Conservation (phyloP, 2,797 vertebrate species). For the Aldrovandia affinis region DNA sequence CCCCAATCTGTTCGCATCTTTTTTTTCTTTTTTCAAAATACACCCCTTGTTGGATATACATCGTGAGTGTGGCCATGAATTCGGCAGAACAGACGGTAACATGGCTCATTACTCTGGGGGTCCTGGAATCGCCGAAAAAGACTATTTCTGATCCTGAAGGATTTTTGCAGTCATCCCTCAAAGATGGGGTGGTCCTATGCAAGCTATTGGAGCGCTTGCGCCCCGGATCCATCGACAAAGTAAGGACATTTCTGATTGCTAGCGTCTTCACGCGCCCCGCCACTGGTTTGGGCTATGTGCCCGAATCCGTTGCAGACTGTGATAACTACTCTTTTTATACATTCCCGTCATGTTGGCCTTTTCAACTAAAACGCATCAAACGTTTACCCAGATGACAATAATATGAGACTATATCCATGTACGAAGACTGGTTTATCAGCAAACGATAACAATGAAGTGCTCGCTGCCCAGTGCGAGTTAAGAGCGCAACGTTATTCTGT, state of each 20-base stretch:
- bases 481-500: too few species aligned
- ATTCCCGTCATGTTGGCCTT: slow-evolving; percentile 3
- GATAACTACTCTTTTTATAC: neutral
- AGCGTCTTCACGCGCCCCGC: slow-evolving; percentile 31
- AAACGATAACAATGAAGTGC: too few species aligned
- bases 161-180: slow-evolving; percentile 84
- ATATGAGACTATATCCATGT: too few species aligned
- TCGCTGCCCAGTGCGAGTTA: too few species aligned
- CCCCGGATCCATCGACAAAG: slow-evolving; percentile 89
- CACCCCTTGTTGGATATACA: slow-evolving; percentile 33
- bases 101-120: slow-evolving; percentile 93
- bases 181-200: slow-evolving; percentile 91
- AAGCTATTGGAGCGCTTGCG: slow-evolving; percentile 87
- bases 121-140: slow-evolving; percentile 94
- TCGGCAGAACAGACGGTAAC: slow-evolving; percentile 95
- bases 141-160: slow-evolving; percentile 90
- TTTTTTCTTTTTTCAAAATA: neutral
- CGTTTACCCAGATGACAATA: too few species aligned
- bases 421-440: too few species aligned
- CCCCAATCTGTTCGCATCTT: slow-evolving; percentile 26
- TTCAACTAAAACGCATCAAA: too few species aligned
- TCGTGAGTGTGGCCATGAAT: slow-evolving; percentile 72
- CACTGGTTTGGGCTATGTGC: slow-evolving; percentile 16
- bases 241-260: slow-evolving; percentile 56
- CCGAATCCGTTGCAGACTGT: neutral